Conservation (phyloP, 2,888 invertebrate genomes). For the Apotomis betuletana region DNA sequence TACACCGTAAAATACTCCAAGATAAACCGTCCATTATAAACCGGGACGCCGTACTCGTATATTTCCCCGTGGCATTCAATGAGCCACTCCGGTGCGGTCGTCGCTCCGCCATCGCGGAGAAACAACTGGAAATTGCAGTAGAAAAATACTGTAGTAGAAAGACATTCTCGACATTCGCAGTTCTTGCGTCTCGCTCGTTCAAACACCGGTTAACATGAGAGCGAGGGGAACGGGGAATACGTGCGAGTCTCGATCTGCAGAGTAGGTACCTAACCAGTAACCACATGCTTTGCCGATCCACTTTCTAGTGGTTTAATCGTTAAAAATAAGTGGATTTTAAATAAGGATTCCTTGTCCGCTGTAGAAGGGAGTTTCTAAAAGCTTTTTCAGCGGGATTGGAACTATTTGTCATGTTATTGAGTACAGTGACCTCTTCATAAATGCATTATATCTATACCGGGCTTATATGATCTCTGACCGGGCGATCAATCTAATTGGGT, state of each 20-base stretch:
- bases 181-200: no score
- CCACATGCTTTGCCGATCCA: background rate
- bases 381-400: no score
- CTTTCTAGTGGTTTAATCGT: slow-evolving; percentile 12
- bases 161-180: no score
- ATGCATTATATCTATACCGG: no score
- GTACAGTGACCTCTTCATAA: no score
- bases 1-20: background rate
- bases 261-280: no score
- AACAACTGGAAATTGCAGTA: slow-evolving; percentile 22
- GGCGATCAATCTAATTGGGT: no score
- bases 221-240: no score
- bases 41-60: slow-evolving; percentile 1
- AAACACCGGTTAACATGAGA: no score
- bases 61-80: slow-evolving; percentile 25
- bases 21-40: background rate
- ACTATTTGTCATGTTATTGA: no score
- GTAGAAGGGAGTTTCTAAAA: background rate
- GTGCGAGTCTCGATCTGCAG: no score
- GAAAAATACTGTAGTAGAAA: slow-evolving; percentile 4
- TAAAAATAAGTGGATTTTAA: slow-evolving; percentile 4
- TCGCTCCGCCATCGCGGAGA: background rate
- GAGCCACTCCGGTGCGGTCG: slow-evolving; percentile 22
- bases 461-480: no score
- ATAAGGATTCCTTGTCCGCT: background rate